Evolutionary conservation across 2,113 vertebrate genomes (phyloP), one percentile per base, ranked within the genome.

Genomic region (Platichthys flesus): DNA sequence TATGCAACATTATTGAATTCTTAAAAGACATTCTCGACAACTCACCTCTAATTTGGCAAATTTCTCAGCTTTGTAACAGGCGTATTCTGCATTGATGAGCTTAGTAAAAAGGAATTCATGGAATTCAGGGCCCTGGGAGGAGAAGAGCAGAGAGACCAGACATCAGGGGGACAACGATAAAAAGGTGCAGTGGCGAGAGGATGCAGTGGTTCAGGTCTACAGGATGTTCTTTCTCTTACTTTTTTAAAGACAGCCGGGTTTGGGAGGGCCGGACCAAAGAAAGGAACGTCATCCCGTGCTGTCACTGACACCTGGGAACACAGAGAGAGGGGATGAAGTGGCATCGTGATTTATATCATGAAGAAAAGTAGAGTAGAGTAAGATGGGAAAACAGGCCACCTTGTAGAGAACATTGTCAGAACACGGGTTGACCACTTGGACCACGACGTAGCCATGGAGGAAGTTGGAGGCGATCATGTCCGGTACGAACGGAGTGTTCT

Each of bases 391-490:
- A 13, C 0, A 51, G 47, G 15, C 65, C 75, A 99, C 98, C 96
- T 98, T 99, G 84, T 99, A 99, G 66, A 97, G 87, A 18, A 96
- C 94, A 7, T 96, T 93, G 9, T 95, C 93, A 1, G 95, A 71
- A 72, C 94, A 93, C 0, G 95, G 84, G 31, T 91, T 94, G 87
- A 96, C 95, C 16, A 95, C 96, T 90, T 99, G 97, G 71, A 99
- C 96, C 74, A 99, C 98, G 14, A 99, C 85, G 1, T 98, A 99
- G 79, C 95, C 97, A 0, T 99, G 98, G 15, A 99, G 93, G 79
- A 99, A 99, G 93, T 99, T 99, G 89, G 98, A 99, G 2, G 98
- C 98, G 0, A 99, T 99, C 98, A 99, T 99, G 92, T 99, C 97
- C 0, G 98, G 98, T n/a, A 99, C 98, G 10, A 99, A 99, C 2